Evolutionary conservation across 2,888 invertebrate species (phyloP).

Genomic region (Uropetala carovei): DNA sequence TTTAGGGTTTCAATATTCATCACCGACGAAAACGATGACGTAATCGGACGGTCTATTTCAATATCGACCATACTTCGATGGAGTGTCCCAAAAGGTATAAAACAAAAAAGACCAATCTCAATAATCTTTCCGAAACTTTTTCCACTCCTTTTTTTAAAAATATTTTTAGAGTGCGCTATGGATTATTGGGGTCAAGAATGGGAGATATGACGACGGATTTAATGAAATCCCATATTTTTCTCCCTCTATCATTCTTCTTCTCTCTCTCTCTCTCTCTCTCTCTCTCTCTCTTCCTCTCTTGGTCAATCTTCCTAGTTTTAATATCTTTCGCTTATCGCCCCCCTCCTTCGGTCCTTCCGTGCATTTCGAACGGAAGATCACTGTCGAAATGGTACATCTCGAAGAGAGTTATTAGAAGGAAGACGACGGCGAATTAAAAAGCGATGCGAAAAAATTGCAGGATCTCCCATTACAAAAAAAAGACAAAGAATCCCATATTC

Average conservation of each 20-base stretch:
- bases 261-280: neutral
- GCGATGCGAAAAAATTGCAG: no score
- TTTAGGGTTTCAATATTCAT: neutral
- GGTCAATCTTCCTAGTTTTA: neutral
- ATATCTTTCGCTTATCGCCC: neutral
- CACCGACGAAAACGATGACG: neutral
- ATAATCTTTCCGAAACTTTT: neutral
- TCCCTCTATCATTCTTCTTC: neutral
- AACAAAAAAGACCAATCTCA: neutral
- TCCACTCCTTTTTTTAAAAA: neutral
- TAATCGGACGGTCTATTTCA: neutral
- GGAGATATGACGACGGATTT: conserved; percentile 33
- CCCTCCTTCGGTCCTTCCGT: no score
- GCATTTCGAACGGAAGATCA: no score
- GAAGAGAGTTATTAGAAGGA: no score
- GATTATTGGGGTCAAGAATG: conserved; percentile 44
- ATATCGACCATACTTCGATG: neutral
- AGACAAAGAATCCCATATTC: no score
- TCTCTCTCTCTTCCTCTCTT: neutral
- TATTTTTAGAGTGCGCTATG: conserved; percentile 12
- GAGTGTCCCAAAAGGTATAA: neutral
- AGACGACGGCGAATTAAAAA: no score
- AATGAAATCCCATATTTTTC: neutral
- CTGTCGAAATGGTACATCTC: no score
- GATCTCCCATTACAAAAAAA: no score